These are phyloP conservation scores for Uria aalge DNA, from an alignment of 2,113 vertebrate genomes.

Conservation along the genomic window DNA sequence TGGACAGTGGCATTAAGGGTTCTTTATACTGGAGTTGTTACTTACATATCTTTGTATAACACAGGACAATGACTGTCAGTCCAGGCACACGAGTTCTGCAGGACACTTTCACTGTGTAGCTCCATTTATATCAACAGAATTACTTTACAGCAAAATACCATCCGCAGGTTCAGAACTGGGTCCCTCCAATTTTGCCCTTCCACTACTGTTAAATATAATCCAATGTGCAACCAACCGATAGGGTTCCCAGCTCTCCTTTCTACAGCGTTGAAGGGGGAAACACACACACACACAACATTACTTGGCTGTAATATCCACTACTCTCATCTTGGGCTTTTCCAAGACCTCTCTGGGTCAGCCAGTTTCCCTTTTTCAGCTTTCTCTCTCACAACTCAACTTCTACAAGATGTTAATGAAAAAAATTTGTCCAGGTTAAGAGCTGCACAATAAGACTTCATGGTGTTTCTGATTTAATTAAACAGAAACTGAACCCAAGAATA, in stretches of 20 bases:
- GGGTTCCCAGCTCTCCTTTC: neutral
- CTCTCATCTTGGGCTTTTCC: neutral
- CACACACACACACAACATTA: neutral
- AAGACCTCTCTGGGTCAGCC: neutral
- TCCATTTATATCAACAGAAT: neutral
- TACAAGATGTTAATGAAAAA: neutral
- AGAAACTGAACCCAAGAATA: neutral
- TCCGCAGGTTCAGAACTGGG: neutral
- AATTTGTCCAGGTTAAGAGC: neutral
- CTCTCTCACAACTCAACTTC: neutral
- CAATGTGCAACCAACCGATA: neutral
- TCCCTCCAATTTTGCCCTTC: neutral
- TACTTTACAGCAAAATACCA: neutral
- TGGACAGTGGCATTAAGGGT: rapidly evolving
- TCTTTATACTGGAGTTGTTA: neutral
- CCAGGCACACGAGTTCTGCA: rapidly evolving
- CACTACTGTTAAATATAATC: neutral
- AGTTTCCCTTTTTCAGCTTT: neutral
- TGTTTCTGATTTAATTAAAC: neutral
- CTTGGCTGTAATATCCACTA: rapidly evolving
- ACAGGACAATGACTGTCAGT: rapidly evolving
- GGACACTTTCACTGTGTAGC: neutral
- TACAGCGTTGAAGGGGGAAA: rapidly evolving
- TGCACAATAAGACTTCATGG: neutral
- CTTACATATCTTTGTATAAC: rapidly evolving